Evolutionary conservation across 2,113 vertebrate species (phyloP), one percentile per base, ranked within the genome.

Genomic region (Symphodus melops): DNA sequence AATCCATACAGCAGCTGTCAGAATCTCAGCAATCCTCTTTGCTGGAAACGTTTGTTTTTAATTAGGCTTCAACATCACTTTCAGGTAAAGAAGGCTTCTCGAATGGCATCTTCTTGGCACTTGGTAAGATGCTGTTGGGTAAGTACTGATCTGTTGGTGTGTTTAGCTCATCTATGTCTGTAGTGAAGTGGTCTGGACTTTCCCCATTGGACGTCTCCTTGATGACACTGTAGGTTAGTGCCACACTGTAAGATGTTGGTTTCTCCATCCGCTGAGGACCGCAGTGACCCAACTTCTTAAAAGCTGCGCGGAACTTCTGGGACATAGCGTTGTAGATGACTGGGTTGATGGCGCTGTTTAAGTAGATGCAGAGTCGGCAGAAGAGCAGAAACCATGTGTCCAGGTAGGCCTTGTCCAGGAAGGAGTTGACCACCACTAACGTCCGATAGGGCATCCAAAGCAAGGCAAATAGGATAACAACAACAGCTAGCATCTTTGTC

Each of bases 261-360:
- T 97, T 98, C 85, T 98, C 95, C 2, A 81, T 68, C 13, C 59
- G 87, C 88, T 95, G 95, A 53, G 89, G 75, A 7, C 91, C 81
- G 44, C 97, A 99, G 66, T 96, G 96, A 79, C 96, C 99, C 82
- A 99, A 92, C 90, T 98, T 98, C 79, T 92, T 95, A 89, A 99
- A 99, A 78, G 97, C 96, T 0, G 96, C 93, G 17, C 96, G 95
- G 88, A 99, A 99, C 87, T 99, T 99, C 93, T 99, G 97, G 42
- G 98, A 99, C 98, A 99, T 99, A 76, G 96, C 97, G 37, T 99
- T 99, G 92, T 99, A 99, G 93, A 99, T 98, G 57, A 99, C 93
- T 0, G 98, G 98, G 87, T 99, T 99, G 92, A 98, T 95, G 69
- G 98, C 98, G 36, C 97, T 99, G 87, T 99, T 99, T 68, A 99